Conservation (phyloP, 2,113 vertebrate species). For the Xerus inauris region DNA sequence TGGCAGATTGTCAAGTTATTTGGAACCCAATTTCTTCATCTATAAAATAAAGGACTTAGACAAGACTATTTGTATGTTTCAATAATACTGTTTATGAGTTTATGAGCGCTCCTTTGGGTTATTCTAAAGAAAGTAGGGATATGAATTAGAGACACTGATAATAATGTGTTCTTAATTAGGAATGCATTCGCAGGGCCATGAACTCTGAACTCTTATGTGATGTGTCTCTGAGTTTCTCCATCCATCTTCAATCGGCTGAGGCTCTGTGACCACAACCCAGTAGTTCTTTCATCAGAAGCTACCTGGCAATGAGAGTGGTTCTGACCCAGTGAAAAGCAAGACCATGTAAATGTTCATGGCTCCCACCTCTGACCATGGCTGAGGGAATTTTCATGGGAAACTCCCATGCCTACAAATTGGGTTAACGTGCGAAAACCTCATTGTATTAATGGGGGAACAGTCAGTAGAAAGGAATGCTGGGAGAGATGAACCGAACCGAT, state of each 20-base stretch:
- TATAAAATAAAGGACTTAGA: constrained; percentile 1
- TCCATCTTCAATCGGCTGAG: neutral
- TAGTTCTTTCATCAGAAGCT: neutral
- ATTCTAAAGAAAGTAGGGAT: constrained; percentile 28
- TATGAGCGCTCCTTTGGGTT: neutral
- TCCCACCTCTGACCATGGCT: constrained; percentile 13
- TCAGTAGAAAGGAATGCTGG: constrained; percentile 69
- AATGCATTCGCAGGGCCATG: neutral
- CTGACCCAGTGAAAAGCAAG: neutral
- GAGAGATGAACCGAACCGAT: constrained; percentile 63
- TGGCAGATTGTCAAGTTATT: constrained; percentile 49
- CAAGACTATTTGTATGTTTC: constrained; percentile 14
- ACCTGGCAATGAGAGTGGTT: constrained; percentile 27
- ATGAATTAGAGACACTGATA: constrained; percentile 19
- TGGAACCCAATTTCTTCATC: neutral
- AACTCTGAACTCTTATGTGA: neutral
- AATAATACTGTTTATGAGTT: neutral
- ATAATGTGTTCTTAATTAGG: neutral
- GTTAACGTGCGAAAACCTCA: constrained; percentile 52
- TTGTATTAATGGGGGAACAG: constrained; percentile 8
- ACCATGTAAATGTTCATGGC: neutral
- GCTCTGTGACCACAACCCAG: neutral
- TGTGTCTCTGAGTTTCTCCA: neutral
- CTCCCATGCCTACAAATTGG: constrained; percentile 56
- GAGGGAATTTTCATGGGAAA: constrained; percentile 63